These are phyloP conservation scores for Anguilla marmorata DNA, from an alignment of 2,797 vertebrate genomes.

Conservation along the genomic window DNA sequence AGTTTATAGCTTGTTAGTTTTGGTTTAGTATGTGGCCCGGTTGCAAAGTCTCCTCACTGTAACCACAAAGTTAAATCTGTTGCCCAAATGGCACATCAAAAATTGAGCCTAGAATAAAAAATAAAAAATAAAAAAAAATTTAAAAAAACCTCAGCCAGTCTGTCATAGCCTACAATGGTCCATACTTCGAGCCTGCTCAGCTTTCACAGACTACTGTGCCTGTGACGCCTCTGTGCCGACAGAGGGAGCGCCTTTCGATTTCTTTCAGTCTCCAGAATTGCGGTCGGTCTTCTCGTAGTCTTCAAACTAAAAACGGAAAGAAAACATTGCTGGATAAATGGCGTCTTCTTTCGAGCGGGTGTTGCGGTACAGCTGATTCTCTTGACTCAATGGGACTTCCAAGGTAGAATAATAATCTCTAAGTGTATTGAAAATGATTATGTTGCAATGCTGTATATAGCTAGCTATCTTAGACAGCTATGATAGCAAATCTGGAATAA, in stretches of 20 bases:
- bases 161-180: too few species aligned
- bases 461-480: background rate
- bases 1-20: too few species aligned
- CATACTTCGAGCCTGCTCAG: too few species aligned
- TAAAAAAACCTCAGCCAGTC: too few species aligned
- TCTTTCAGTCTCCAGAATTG: slow-evolving; percentile 13
- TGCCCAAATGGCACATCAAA: too few species aligned
- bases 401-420: slow-evolving; percentile 56
- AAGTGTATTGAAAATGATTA: background rate
- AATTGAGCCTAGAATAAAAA: too few species aligned
- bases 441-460: background rate
- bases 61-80: too few species aligned
- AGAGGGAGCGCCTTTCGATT: slow-evolving; percentile 42
- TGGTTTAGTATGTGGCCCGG: too few species aligned
- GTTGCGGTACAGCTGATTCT: slow-evolving; percentile 64
- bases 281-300: slow-evolving; percentile 4
- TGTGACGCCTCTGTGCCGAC: background rate
- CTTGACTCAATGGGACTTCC: slow-evolving; percentile 44
- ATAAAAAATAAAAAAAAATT: too few species aligned
- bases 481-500: background rate
- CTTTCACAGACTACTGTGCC: background rate
- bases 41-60: too few species aligned
- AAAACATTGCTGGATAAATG: slow-evolving; percentile 62
- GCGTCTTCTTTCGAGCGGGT: slow-evolving; percentile 63
- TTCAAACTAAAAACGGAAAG: slow-evolving; percentile 11